A percentile compares a stretch with the other conserved stretches of the same genome.
Evolutionary conservation across 2,113 vertebrate genomes (phyloP).

Genomic region (Myrmecobius fasciatus): DNA sequence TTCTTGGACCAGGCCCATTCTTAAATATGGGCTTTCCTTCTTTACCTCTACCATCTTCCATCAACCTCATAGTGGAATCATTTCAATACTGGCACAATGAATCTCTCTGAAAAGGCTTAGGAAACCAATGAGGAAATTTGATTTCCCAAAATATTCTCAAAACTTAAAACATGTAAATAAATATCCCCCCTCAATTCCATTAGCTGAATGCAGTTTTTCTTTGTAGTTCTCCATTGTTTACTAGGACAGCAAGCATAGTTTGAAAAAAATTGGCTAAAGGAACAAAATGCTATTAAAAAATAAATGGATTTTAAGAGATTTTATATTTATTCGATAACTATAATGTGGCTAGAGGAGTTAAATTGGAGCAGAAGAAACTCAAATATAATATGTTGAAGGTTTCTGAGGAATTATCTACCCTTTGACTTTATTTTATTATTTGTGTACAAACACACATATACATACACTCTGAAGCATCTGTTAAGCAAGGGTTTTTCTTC

Average conservation of each 20-base stretch:
- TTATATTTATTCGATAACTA: not conserved
- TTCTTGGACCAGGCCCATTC: not conserved
- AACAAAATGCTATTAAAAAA: constrained; percentile 48
- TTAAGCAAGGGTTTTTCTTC: not conserved
- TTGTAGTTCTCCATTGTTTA: constrained; percentile 66
- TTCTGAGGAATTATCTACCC: not conserved
- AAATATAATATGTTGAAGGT: constrained; percentile 1
- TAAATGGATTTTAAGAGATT: not conserved
- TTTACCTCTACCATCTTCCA: not conserved
- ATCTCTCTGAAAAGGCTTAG: constrained; percentile 18
- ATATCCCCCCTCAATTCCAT: not conserved
- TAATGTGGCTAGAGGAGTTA: not conserved
- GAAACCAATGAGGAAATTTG: constrained; percentile 53
- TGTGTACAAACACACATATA: constrained; percentile 26
- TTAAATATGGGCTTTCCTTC: not conserved
- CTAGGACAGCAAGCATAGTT: constrained; percentile 46
- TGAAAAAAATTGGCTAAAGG: constrained; percentile 18
- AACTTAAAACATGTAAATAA: constrained; percentile 8
- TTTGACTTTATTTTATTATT: constrained; percentile 45
- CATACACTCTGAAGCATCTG: constrained; percentile 42
- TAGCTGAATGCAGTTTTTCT: constrained; percentile 59
- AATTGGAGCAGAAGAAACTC: constrained; percentile 6
- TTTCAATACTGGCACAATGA: not conserved
- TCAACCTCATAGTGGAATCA: not conserved
- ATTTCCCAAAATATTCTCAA: constrained; percentile 43